Base-by-base conservation (phyloP, 37 sponge, comb jelly and placozoan species). In the Ephydatia muelleri region DNA sequence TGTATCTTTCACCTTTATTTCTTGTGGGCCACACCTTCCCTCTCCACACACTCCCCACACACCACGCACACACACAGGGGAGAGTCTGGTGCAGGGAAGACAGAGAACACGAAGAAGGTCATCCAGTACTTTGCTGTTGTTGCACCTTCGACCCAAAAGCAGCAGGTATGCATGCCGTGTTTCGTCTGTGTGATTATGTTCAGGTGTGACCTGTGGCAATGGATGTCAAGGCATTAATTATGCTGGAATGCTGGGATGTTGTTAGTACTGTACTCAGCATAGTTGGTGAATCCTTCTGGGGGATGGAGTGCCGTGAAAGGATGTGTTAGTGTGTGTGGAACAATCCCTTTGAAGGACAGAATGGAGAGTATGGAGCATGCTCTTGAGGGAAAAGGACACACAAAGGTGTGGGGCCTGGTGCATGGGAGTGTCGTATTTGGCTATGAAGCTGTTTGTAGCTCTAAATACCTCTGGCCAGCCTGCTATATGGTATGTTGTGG, bases 51-150 rank as follows among this genome's bases (percentile, higher is more conserved):
- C 38, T 66, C 14, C 57, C 72, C 57, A 12, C 69, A 30, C 67
- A 12, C 38, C 3, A 36, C 22, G 5, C 22, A 28, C 23, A 38
- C 75, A 28, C 57, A 49, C 78, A 96, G 97, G 73, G 99, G 99
- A 66, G 99, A 98, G 68, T 98, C 99, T 83, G 99, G 99, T 72
- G 99, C 99, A 31, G 99, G 99, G 3, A 98, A 98, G 80, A 98
- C 99, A 23, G 99, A 98, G 90, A 98, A 98, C 93, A 98, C 99
- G 23, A 98, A 98, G 95, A 98, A 98, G 76, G 99, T 98, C 80
- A 98, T 98, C 88, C 99, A 98, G 88, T 98, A 98, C 89, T 93
- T 98, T 73, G 99, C 99, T 82, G 71, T 72, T 67, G 81, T 98
- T 70, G 99, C 96, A 32, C 94, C 95, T 70, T 49, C 75, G 5